Conservation (phyloP, 2,113 vertebrate species). For the Ariopsis seemanni region DNA sequence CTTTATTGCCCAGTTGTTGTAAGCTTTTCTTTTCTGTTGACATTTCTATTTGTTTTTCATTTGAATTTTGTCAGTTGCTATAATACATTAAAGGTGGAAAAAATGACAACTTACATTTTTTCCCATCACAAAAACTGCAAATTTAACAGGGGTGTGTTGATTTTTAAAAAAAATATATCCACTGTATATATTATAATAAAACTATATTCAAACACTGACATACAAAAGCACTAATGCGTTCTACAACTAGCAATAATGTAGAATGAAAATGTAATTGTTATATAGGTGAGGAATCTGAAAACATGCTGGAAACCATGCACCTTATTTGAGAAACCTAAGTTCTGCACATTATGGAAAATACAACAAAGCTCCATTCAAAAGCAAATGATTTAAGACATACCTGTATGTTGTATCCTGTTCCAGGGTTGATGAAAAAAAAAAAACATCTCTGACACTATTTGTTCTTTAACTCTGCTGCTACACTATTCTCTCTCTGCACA, state of each 20-base stretch:
- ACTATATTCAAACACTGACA: conserved; percentile 18
- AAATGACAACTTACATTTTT: no score
- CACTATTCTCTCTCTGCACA: neutral
- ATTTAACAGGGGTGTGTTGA: neutral
- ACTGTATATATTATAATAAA: conserved; percentile 3
- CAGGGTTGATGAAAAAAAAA: conserved; percentile 20
- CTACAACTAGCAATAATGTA: neutral
- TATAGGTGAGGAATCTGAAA: neutral
- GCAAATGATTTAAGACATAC: conserved; percentile 1
- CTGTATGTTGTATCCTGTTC: neutral
- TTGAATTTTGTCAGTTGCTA: neutral
- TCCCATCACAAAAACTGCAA: neutral
- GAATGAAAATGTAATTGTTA: neutral
- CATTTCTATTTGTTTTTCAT: neutral
- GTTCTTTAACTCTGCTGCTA: neutral
- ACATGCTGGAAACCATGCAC: neutral
- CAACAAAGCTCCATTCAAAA: neutral
- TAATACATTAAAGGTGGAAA: neutral
- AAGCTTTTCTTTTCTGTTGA: no score
- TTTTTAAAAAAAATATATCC: neutral
- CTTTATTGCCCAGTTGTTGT: neutral
- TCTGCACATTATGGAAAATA: neutral
- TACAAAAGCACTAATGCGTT: conserved; percentile 1
- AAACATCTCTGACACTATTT: neutral
- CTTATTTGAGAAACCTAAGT: neutral